phyloP scores from a whole-genome alignment of 2,888 invertebrate genomes.

The Gisinianus flammeolus region DNA sequence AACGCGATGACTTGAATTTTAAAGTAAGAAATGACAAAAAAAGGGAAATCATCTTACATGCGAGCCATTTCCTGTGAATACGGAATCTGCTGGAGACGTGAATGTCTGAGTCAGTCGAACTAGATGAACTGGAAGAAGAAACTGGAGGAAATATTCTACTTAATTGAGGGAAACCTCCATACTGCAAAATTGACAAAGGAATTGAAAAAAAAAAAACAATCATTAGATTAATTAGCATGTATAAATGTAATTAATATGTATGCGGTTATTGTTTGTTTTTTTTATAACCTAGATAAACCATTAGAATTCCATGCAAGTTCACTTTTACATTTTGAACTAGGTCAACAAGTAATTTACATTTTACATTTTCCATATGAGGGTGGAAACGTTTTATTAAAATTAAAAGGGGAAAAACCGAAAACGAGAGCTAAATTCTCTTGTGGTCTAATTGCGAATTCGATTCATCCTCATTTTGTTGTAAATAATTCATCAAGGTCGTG shows the following conservation, averaged over 20 bases:
- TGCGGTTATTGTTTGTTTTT: background rate
- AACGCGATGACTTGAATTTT: background rate
- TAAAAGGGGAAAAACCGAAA: no score
- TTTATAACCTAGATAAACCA: background rate
- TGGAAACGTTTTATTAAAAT: no score
- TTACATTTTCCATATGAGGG: background rate
- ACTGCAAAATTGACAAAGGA: slow-evolving; percentile 49
- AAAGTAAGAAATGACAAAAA: background rate
- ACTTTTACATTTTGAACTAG: no score
- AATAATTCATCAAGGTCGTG: slow-evolving; percentile 22
- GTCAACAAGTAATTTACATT: background rate
- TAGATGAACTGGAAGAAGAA: slow-evolving; percentile 53
- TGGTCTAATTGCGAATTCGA: background rate
- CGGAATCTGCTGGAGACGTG: slow-evolving; percentile 83
- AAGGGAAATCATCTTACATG: slow-evolving; percentile 65
- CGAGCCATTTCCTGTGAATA: slow-evolving; percentile 84
- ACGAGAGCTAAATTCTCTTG: no score
- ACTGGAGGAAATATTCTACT: slow-evolving; percentile 58
- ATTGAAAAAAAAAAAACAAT: background rate
- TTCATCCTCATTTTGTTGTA: background rate
- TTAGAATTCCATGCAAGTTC: background rate
- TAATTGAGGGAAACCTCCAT: slow-evolving; percentile 57
- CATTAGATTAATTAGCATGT: background rate
- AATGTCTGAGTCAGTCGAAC: slow-evolving; percentile 82
- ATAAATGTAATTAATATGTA: no score